Conservation (phyloP, 2,888 invertebrate species). For the Lasioglossum malachurum region DNA sequence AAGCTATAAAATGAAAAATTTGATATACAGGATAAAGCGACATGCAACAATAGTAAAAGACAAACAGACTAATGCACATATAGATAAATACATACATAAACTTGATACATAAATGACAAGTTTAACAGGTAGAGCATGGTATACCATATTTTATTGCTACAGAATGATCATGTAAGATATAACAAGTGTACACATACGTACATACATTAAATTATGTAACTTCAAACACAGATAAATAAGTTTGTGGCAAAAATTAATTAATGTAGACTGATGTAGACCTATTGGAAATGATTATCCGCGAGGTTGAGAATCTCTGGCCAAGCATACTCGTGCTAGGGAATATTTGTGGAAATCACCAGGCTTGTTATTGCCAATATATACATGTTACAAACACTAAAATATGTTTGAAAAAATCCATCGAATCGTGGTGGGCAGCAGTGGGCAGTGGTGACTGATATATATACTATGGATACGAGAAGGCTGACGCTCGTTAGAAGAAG, state of each 20-base stretch:
- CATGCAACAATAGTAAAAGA: neutral
- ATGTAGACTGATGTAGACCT: neutral
- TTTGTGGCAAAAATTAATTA: neutral
- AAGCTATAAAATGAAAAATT: constrained; percentile 19
- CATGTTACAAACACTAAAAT: neutral
- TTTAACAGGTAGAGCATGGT: neutral
- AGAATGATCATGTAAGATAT: neutral
- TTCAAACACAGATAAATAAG: neutral
- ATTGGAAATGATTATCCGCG: neutral
- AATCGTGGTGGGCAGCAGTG: neutral
- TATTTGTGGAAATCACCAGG: neutral
- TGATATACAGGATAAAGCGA: neutral
- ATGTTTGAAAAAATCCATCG: neutral
- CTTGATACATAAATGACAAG: neutral
- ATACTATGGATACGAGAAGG: too few relatives aligned
- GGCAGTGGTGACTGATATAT: too few relatives aligned
- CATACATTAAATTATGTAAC: constrained; percentile 3
- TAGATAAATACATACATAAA: neutral
- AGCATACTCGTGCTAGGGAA: neutral
- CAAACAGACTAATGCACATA: neutral
- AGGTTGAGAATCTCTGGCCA: neutral
- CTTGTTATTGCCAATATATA: neutral
- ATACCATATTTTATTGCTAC: neutral
- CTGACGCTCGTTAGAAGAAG: too few relatives aligned
- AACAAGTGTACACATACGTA: neutral